Evolutionary conservation across 2,113 vertebrate genomes (phyloP).

Genomic region (Phylloscopus trochiloides): DNA sequence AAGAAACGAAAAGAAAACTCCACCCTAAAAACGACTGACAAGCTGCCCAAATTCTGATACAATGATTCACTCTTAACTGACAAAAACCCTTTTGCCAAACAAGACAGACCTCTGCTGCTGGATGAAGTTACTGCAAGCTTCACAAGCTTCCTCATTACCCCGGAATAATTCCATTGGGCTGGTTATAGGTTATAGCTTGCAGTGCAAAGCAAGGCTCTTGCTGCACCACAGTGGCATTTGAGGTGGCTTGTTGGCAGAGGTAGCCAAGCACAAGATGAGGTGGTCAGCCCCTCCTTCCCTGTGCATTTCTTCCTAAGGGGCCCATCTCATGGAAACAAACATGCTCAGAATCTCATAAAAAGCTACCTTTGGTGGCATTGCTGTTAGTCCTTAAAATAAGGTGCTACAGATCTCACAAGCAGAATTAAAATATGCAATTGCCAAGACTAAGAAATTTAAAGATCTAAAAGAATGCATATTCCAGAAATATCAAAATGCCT

Average conservation of each 20-base stretch:
- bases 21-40: neutral
- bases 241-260: neutral
- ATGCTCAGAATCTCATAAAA: rapidly evolving
- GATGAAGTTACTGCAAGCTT: neutral
- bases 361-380: rapidly evolving
- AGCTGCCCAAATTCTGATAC: neutral
- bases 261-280: neutral
- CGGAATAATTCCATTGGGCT: neutral
- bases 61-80: neutral
- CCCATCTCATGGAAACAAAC: neutral
- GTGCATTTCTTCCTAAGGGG: neutral
- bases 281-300: neutral
- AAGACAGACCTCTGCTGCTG: slow-evolving; percentile 44
- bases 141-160: neutral
- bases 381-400: neutral
- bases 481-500: neutral
- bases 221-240: rapidly evolving
- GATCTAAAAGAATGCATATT: neutral
- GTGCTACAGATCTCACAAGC: neutral
- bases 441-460: neutral
- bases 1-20: neutral
- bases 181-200: rapidly evolving
- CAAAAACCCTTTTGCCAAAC: neutral
- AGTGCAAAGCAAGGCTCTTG: neutral
- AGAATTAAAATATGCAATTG: neutral